These are phyloP conservation scores for Pleuronectes platessa DNA, from an alignment of 2,113 vertebrate genomes.

Conservation along the genomic window DNA sequence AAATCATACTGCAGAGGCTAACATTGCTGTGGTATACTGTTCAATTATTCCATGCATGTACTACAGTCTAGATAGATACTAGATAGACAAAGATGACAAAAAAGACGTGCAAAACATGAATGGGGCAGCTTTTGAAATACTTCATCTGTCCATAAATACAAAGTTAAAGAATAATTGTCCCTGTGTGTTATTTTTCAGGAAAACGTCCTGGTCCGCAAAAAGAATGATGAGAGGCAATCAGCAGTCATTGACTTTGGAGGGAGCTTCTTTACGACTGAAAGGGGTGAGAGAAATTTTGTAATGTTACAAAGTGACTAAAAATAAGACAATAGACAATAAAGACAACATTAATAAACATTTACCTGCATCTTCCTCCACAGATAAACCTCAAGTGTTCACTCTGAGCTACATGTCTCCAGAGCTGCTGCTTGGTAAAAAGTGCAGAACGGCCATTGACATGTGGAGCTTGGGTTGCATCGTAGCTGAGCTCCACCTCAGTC, in stretches of 20 bases:
- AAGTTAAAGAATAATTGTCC: not conserved
- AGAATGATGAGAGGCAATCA: not conserved
- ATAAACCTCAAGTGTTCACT: constrained; percentile 11
- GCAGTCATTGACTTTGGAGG: not conserved
- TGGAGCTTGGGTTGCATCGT: constrained; percentile 44
- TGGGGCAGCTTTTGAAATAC: too few relatives aligned
- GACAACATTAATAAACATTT: not conserved
- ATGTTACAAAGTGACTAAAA: not conserved
- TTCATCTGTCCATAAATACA: too few relatives aligned
- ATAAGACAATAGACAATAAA: not conserved
- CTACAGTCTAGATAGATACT: too few relatives aligned
- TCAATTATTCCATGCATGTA: too few relatives aligned
- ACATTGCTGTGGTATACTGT: too few relatives aligned
- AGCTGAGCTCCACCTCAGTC: not conserved
- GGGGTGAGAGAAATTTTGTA: not conserved
- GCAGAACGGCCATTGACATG: constrained; percentile 88
- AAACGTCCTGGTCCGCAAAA: not conserved
- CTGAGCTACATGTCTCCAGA: constrained; percentile 64
- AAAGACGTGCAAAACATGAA: too few relatives aligned
- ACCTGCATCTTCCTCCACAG: constrained; percentile 10
- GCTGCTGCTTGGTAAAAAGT: constrained; percentile 88
- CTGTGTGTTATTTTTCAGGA: not conserved
- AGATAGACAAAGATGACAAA: too few relatives aligned
- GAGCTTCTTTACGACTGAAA: not conserved
- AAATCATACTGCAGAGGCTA: too few relatives aligned